These are phyloP conservation scores for Microctonus brassicae DNA, from an alignment of 2,888 invertebrate genomes.

Conservation along the genomic window DNA sequence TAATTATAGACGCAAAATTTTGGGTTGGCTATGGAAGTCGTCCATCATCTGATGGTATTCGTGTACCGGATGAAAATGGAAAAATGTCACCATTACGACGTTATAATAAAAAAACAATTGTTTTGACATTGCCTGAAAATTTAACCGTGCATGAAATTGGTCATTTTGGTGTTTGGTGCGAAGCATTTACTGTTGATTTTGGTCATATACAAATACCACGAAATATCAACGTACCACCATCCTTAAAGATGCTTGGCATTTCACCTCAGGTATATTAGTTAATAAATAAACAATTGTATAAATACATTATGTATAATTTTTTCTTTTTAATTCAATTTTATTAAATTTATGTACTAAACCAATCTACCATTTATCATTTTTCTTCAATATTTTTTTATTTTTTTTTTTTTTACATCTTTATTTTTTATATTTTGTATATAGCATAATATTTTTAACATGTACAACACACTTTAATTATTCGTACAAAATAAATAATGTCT, in stretches of 20 bases:
- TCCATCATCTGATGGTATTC: slow-evolving; percentile 85
- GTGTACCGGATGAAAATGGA: slow-evolving; percentile 93
- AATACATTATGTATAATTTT: neutral
- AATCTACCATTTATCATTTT: too few relatives aligned
- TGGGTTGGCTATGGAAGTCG: slow-evolving; percentile 89
- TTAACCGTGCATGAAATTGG: slow-evolving; percentile 93
- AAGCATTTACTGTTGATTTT: slow-evolving; percentile 93
- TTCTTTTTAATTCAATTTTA: too few relatives aligned
- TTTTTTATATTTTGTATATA: too few relatives aligned
- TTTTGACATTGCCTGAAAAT: slow-evolving; percentile 89
- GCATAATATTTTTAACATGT: too few relatives aligned
- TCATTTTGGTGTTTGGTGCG: slow-evolving; percentile 94
- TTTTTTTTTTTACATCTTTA: too few relatives aligned
- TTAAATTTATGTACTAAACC: too few relatives aligned
- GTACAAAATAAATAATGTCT: neutral
- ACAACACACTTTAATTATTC: neutral
- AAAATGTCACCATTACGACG: slow-evolving; percentile 82
- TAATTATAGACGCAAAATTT: slow-evolving; percentile 85
- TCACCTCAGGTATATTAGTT: slow-evolving; percentile 85
- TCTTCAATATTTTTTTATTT: too few relatives aligned
- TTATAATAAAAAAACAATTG: slow-evolving; percentile 90
- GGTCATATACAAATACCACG: slow-evolving; percentile 86
- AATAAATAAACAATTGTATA: neutral
- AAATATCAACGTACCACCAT: slow-evolving; percentile 87
- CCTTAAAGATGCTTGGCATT: slow-evolving; percentile 92